Base-by-base conservation (phyloP, 1,140 invertebrate species). In the Atopsyche davidsoni region DNA sequence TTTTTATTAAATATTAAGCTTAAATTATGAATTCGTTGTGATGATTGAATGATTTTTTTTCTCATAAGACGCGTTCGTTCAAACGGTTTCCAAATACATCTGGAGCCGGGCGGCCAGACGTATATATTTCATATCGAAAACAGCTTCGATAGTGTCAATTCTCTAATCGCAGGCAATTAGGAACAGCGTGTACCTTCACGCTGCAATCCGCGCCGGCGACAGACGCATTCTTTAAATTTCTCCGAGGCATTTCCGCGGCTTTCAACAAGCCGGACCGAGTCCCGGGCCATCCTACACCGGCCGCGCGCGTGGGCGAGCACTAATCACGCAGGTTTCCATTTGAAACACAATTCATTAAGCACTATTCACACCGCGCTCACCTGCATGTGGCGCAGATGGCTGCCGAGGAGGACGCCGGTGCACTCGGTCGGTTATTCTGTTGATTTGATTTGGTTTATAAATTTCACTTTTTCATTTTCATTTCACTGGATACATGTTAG, bases 321-420 rank as follows among this genome's bases (percentile, higher is more conserved):
- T 49, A 55, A 55, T 50, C 42, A 50, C 47, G 24, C 47, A 50
- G 46, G 47, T 55, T 46, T 55, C 42, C 53, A 51, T 55, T 55
- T 55, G 28, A 51, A 55, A 55, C 35, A 41, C 39, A 51, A 50
- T 46, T 55, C 53, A 50, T 55, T 51, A 51, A 46, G 47, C 25
- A 25, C 39, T 32, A 54, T 55, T 55, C 39, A 51, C 23, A 25
- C 22, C n/a, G n/a, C n/a, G n/a, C n/a, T n/a, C n/a, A n/a, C n/a
- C n/a, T n/a, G n/a, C n/a, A n/a, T n/a, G n/a, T n/a, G n/a, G n/a
- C n/a, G n/a, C n/a, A n/a, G n/a, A n/a, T n/a, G n/a, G n/a, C n/a
- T n/a, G n/a, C n/a, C n/a, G n/a, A n/a, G n/a, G n/a, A n/a, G n/a
- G n/a, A 23, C 19, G 31, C n/a, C 41, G 28, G 49, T 31, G 17